Percentiles rank a stretch among this genome's conserved stretches.
These are phyloP conservation scores for Thymelicus sylvestris DNA, from an alignment of 2,888 invertebrate genomes.

Conservation along the genomic window DNA sequence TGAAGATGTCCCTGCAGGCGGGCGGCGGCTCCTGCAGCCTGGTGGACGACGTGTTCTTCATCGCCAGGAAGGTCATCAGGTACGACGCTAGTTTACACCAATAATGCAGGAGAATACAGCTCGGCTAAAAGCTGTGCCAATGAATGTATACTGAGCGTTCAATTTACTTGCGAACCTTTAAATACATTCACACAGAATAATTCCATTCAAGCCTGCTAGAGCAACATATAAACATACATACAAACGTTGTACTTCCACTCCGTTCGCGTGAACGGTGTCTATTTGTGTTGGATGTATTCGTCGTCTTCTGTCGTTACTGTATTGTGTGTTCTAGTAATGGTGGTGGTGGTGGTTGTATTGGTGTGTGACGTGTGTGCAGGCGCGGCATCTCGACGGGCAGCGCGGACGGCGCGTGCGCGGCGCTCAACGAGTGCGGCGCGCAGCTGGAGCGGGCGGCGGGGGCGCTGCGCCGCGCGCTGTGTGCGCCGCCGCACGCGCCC, in stretches of 20 bases:
- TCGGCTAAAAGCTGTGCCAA: too few species aligned
- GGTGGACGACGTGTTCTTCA: slow-evolving; percentile 99
- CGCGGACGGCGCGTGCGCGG: slow-evolving; percentile 97
- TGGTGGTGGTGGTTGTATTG: not conserved
- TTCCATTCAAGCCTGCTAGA: too few species aligned
- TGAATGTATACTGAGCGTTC: too few species aligned
- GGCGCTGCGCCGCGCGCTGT: slow-evolving; percentile 88
- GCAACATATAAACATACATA: too few species aligned
- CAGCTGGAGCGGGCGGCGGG: slow-evolving; percentile 94
- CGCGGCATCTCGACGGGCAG: slow-evolving; percentile 96
- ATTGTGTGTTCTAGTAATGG: too few species aligned
- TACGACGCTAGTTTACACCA: slow-evolving; percentile 39
- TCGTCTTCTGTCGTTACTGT: too few species aligned
- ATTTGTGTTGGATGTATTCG: too few species aligned
- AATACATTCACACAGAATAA: too few species aligned
- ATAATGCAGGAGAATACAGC: too few species aligned
- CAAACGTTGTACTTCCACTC: too few species aligned
- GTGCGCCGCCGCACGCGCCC: slow-evolving; percentile 71
- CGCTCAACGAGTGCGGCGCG: slow-evolving; percentile 96
- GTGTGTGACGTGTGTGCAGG: slow-evolving; percentile 67
- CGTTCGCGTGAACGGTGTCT: too few species aligned
- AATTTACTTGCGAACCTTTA: too few species aligned
- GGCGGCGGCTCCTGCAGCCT: slow-evolving; percentile 94
- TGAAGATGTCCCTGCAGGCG: slow-evolving; percentile 91
- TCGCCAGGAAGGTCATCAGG: slow-evolving; percentile 97